Base-by-base conservation (phyloP, 2,113 vertebrate genomes). In the Romanogobio albipinnatus region DNA sequence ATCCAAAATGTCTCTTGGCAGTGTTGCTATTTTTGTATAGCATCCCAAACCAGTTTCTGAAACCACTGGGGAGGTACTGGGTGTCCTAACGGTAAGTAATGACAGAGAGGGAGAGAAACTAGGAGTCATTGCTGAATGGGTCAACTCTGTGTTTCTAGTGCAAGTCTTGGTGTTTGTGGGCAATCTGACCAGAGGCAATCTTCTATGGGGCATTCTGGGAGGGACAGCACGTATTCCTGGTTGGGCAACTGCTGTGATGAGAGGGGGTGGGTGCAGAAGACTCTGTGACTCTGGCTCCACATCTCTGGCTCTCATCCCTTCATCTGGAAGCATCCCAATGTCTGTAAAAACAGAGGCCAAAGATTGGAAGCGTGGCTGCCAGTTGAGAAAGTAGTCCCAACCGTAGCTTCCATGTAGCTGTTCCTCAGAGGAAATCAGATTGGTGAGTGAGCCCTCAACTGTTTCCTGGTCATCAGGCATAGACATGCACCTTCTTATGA, bases 331-430 rank as follows among this genome's bases (percentile, higher is more conserved):
- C 92, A 95, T 92, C 58, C 95, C 95, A 64, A 98, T 96, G 85
- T 98, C 97, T 29, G 92, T 93, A 90, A 99, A 99, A 58, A 98
- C 95, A 0, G 94, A 95, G n/a, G 96, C 95, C 76, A 98, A 91
- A 26, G 93, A 87, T 15, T 97, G 95, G 93, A 97, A 99, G 81
- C 90, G 92, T 45, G 97, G 97, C 85, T 98, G 94, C 91, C 96
- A 97, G 71, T 93, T 94, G n/a, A 97, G 89, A 81, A 96, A 90
- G 76, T 91, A 93, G 90, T 96, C 93, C 95, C 95, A 96, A 79
- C 61, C 88, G 87, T 91, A 95, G 89, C 75, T 91, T 7, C 90
- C 90, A 85, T 90, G 15, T 0, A 90, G 81, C 78, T 93, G 86
- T 22, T 94, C 94, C 45, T 93, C 92, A 6, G 92, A 86, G 74